Percentiles rank a stretch among this genome's conserved stretches.
These are phyloP conservation scores for Lasioglossum marginatum DNA, from an alignment of 2,888 invertebrate species.

Conservation along the genomic window DNA sequence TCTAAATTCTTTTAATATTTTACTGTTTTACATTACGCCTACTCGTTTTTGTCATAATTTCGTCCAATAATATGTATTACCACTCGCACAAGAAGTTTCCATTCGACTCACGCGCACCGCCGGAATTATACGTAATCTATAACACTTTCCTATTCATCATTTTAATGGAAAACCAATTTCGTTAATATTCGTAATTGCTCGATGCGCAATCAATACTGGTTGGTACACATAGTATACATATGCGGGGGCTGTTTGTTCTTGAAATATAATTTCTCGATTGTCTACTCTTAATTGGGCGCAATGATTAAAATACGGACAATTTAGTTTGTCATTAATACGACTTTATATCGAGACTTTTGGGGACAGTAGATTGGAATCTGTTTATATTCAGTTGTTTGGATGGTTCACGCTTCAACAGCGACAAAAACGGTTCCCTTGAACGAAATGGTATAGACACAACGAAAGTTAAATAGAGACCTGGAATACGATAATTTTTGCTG, in stretches of 20 bases:
- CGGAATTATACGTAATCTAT: background rate
- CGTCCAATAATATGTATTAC: too few species aligned
- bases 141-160: conserved; percentile 1
- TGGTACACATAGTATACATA: background rate
- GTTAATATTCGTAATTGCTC: background rate
- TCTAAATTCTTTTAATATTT: too few species aligned
- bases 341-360: background rate
- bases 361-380: background rate
- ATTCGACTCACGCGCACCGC: background rate
- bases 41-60: too few species aligned
- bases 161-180: conserved; percentile 19
- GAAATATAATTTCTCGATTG: background rate
- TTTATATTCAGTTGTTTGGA: background rate
- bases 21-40: too few species aligned
- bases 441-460: background rate
- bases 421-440: background rate
- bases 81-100: background rate
- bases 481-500: background rate
- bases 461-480: background rate
- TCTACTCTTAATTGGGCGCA: background rate
- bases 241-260: background rate
- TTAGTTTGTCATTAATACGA: background rate
- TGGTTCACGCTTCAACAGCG: background rate
- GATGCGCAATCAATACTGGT: background rate
- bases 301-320: background rate